These are phyloP conservation scores for Lepetodrilus schrolli DNA, from an alignment of 2,888 invertebrate species.

Conservation along the genomic window DNA sequence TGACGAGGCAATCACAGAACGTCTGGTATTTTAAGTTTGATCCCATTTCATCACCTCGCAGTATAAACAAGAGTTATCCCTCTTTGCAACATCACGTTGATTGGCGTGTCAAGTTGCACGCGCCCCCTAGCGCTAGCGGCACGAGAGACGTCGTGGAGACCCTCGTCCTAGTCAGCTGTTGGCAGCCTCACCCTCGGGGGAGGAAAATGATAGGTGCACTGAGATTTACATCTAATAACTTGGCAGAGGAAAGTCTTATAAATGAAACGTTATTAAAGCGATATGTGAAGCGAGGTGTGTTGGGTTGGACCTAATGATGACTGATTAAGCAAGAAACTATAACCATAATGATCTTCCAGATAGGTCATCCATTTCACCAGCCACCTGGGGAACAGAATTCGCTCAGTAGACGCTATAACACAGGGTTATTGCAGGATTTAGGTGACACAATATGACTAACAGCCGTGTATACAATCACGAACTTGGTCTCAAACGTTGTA, in stretches of 20 bases:
- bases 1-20: neutral
- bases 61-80: conserved; percentile 13
- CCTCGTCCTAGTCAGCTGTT: neutral
- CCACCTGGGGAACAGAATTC: neutral
- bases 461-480: conserved; percentile 20
- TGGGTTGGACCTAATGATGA: neutral
- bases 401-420: conserved; percentile 16
- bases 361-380: conserved; percentile 1
- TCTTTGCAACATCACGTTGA: neutral
- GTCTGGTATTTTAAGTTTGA: conserved; percentile 13
- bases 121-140: neutral
- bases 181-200: neutral
- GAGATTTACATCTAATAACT: neutral
- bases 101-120: neutral
- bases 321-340: neutral
- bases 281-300: neutral
- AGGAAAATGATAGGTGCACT: neutral
- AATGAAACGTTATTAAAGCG: conserved; percentile 20
- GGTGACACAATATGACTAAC: conserved; percentile 23
- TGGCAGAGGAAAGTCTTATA: neutral
- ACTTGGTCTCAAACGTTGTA: conserved; percentile 16
- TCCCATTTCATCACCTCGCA: neutral
- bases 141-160: neutral
- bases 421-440: neutral
- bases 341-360: conserved; percentile 3